Evolutionary conservation across 2,888 invertebrate genomes (phyloP), one percentile per base, ranked within the genome.

Genomic region (Cephonodes hylas): DNA sequence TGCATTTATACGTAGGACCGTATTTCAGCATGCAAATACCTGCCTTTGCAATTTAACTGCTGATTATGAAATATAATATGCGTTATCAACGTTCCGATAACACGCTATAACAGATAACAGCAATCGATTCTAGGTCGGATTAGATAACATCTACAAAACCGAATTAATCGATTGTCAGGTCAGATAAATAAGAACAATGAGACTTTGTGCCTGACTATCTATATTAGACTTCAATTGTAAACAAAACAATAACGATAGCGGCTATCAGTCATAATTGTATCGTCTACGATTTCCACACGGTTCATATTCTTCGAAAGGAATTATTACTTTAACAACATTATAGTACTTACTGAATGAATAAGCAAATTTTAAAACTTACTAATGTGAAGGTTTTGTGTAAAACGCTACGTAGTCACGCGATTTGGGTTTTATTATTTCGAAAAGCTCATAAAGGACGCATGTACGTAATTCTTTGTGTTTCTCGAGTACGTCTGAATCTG

Each of bases 401-500:
- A 10, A 34, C 10, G 8, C 13, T 8, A 10, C 8, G 34, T 38
- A n/a, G 38, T 38, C n/a, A 38, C n/a, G 38, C n/a, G 4, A 38
- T 3, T 13, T 34, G 13, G 13, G 13, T 7, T 7, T 7, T 44
- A 1, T 18, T 44, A 18, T 7, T 5, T 13, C 15, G 5, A 44
- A 44, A 44, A 44, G 1, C 34, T 34, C 34, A 44, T 18, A 44
- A 44, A 18, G 15, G 7, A 18, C 15, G 42, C 15, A 34, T 8
- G 13, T 34, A 34, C 13, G 34, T 15, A 18, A 15, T 44, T 18
- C 44, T 20, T 44, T 44, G 44, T 44, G 20, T 44, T 8, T 4
- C n/a, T n/a, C 18, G 44, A 18, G 44, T 18, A 44, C 3, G 20
- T 44, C 44, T 48, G 25, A 63, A 57, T 63, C 56, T 57, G 15